A percentile compares a stretch with the other conserved stretches of the same genome.
Conservation (phyloP, 2,888 invertebrate genomes). For the Cheiracanthium punctorium region DNA sequence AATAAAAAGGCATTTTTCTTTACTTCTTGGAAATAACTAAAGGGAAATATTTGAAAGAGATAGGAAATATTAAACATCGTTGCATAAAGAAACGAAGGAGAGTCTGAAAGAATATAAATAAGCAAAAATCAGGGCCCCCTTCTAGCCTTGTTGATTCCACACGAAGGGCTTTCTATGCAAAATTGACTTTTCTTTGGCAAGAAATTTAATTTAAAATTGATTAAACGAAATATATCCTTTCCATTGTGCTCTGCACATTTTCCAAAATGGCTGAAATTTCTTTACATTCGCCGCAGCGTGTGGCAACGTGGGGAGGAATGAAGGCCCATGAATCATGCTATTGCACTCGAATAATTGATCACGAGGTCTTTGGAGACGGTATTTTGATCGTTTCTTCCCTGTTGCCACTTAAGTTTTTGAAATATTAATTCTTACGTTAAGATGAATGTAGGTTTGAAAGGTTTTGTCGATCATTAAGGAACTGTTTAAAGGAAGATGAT, state of each 20-base stretch:
- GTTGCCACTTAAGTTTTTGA: background rate
- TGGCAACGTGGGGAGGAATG: background rate
- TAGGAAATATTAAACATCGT: constrained; percentile 7
- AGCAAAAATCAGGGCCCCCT: background rate
- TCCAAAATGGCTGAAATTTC: constrained; percentile 10
- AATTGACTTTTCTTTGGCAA: background rate
- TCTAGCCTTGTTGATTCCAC: constrained; percentile 5
- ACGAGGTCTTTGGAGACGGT: background rate
- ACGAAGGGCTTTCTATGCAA: background rate
- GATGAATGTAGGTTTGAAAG: too few relatives aligned
- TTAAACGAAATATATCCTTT: constrained; percentile 9
- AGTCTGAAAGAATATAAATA: background rate
- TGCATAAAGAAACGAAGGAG: background rate
- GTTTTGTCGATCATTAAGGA: too few relatives aligned
- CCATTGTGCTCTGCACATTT: background rate
- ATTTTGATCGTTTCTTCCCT: background rate
- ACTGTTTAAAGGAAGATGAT: too few relatives aligned
- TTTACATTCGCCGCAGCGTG: background rate
- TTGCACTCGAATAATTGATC: background rate
- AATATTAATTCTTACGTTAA: background rate
- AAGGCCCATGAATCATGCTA: background rate
- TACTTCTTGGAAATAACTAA: background rate
- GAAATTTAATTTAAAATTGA: constrained; percentile 13
- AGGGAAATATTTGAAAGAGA: background rate
- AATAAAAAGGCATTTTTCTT: too few relatives aligned